Evolutionary conservation across 2,888 invertebrate species (phyloP).

Genomic region (Limnephilus lunatus): DNA sequence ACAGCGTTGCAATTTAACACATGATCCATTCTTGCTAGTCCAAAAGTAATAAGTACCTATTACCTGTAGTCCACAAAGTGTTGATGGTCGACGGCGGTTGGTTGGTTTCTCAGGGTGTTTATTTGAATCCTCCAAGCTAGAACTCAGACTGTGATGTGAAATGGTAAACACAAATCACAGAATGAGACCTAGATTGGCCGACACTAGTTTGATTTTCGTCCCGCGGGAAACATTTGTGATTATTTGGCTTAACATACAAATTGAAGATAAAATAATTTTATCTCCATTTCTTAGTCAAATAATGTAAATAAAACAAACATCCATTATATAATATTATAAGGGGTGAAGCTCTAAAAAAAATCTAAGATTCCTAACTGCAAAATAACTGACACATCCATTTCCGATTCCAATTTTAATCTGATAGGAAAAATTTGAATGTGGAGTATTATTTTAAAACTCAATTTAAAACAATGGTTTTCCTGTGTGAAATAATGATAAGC

Average conservation of each 20-base stretch:
- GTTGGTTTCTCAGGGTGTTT: not conserved
- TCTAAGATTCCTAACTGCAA: no score
- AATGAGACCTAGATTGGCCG: slow-evolving; percentile 82
- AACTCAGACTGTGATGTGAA: slow-evolving; percentile 98
- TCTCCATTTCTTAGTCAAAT: not conserved
- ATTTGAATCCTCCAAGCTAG: slow-evolving; percentile 84
- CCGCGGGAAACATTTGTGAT: not conserved
- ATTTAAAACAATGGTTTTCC: not conserved
- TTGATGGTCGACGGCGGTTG: not conserved
- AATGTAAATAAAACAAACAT: not conserved
- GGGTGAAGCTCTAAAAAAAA: not conserved
- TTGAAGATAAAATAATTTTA: not conserved
- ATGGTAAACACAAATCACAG: slow-evolving; percentile 85
- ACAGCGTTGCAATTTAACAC: not conserved
- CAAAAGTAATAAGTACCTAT: not conserved
- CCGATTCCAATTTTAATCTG: not conserved
- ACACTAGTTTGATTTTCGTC: slow-evolving; percentile 36
- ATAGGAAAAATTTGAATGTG: not conserved
- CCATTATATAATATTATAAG: not conserved
- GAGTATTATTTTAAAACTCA: not conserved
- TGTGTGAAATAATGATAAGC: not conserved
- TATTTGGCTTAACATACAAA: not conserved
- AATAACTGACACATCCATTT: no score
- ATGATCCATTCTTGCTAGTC: not conserved
- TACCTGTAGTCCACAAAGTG: not conserved